Percentiles rank a stretch among this genome's conserved stretches.
Evolutionary conservation across 2,113 vertebrate species (phyloP).

Genomic region (Ivindomyrus marchei): DNA sequence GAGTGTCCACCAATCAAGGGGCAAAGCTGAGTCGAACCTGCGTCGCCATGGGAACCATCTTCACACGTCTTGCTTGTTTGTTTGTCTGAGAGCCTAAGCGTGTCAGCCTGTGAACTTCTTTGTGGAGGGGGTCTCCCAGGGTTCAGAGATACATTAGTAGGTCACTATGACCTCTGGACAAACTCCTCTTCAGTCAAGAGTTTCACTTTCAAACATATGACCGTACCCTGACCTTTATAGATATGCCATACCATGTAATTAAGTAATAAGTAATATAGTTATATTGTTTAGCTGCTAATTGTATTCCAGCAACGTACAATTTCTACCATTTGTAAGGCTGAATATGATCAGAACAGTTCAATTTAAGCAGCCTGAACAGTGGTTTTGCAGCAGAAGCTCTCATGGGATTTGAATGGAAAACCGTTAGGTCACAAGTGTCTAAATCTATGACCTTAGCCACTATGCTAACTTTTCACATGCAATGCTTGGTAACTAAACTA

Average conservation of each 20-base stretch:
- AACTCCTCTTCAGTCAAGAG: neutral
- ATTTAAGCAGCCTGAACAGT: neutral
- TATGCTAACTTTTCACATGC: neutral
- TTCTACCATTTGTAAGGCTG: neutral
- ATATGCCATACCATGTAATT: neutral
- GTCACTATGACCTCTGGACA: neutral
- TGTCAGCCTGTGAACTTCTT: conserved; percentile 20
- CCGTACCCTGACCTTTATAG: neutral
- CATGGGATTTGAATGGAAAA: neutral
- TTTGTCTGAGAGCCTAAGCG: conserved; percentile 14
- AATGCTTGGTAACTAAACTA: neutral
- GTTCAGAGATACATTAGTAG: neutral
- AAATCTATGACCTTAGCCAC: neutral
- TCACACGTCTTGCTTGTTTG: conserved; percentile 15
- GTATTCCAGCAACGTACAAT: neutral
- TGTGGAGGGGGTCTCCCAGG: neutral
- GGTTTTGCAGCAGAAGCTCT: neutral
- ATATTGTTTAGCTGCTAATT: neutral
- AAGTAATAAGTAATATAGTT: neutral
- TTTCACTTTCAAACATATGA: neutral
- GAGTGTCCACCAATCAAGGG: neutral
- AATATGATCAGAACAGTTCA: neutral
- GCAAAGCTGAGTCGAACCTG: neutral
- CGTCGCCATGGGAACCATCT: neutral
- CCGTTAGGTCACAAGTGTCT: neutral